Evolutionary conservation across 2,888 invertebrate species (phyloP).

Genomic region (Embidobia sp.): DNA sequence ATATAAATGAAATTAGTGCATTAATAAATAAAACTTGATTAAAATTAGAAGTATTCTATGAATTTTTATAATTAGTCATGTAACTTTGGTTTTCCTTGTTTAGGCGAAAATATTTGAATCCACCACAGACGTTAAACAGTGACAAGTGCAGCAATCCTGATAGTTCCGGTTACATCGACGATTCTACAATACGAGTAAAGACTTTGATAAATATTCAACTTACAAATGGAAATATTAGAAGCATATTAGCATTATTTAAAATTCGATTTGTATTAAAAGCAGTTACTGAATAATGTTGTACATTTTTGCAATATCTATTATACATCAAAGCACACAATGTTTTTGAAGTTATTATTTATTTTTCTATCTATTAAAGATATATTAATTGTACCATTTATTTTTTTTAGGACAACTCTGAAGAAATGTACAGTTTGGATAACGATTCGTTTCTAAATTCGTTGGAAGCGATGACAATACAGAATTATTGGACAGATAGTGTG

Average conservation of each 20-base stretch:
- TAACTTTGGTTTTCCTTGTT: background rate
- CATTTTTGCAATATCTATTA: too few species aligned
- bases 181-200: constrained; percentile 92
- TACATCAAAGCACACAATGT: too few species aligned
- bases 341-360: too few species aligned
- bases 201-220: too few species aligned
- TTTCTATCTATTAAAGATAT: background rate
- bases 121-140: constrained; percentile 89
- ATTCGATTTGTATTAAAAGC: too few species aligned
- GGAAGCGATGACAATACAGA: constrained; percentile 96
- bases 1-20: too few species aligned
- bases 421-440: constrained; percentile 97
- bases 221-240: constrained; percentile 76
- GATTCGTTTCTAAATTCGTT: constrained; percentile 96
- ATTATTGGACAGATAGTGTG: constrained; percentile 96
- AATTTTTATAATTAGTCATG: too few species aligned
- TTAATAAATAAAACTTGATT: too few species aligned
- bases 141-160: constrained; percentile 93
- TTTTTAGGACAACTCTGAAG: constrained; percentile 93
- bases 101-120: constrained; percentile 88
- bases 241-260: background rate
- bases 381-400: background rate
- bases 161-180: constrained; percentile 93
- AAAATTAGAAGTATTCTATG: too few species aligned
- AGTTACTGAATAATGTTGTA: too few species aligned